These are phyloP conservation scores for Lophotriccus pileatus DNA, from an alignment of 2,797 vertebrate species.

Conservation along the genomic window DNA sequence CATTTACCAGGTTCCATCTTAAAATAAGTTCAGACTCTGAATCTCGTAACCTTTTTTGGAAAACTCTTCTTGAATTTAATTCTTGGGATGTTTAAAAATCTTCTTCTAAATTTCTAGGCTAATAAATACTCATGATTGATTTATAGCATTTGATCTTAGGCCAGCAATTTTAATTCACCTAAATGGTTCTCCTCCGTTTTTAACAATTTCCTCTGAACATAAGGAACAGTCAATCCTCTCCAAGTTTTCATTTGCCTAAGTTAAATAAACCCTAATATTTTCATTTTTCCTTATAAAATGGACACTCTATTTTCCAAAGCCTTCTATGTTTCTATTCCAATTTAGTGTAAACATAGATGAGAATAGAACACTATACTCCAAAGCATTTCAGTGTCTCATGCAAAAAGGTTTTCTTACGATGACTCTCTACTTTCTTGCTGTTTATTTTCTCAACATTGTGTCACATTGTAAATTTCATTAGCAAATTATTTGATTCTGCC, in stretches of 20 bases:
- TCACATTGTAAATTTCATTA: neutral
- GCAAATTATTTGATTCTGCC: neutral
- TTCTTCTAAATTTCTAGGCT: neutral
- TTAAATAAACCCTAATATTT: neutral
- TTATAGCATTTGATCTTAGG: neutral
- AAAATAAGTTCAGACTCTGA: neutral
- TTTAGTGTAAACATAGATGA: neutral
- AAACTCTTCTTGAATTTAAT: neutral
- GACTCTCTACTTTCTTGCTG: neutral
- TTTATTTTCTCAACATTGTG: neutral
- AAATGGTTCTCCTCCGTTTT: neutral
- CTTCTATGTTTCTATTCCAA: neutral
- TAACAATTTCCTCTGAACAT: neutral
- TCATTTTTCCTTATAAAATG: neutral
- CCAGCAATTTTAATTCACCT: neutral
- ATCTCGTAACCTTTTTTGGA: rapidly evolving
- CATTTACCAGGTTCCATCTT: neutral
- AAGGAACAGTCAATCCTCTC: neutral
- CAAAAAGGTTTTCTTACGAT: neutral
- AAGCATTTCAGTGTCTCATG: neutral
- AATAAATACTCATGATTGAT: neutral
- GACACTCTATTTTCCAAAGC: neutral
- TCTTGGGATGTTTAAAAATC: neutral
- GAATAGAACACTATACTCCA: neutral
- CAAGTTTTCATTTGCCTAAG: neutral